Evolutionary conservation across 2,797 vertebrate species (phyloP).

Genomic region (Hydrophis major): DNA sequence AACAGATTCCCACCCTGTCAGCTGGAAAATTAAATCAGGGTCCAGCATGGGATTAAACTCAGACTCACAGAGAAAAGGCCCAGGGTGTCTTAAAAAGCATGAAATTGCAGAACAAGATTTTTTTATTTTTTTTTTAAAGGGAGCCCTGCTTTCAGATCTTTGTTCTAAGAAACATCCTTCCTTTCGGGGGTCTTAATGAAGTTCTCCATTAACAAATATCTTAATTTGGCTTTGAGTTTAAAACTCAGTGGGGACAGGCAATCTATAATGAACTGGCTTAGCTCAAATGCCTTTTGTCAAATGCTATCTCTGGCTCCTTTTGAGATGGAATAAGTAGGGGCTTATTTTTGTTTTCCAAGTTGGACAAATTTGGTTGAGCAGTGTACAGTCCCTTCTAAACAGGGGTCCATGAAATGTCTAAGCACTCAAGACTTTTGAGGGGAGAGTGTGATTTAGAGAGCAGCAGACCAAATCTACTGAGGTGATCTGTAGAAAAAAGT

Average conservation of each 20-base stretch:
- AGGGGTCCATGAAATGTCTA: not conserved
- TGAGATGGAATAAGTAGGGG: not conserved
- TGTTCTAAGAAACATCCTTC: constrained; percentile 28
- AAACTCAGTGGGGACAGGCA: not conserved
- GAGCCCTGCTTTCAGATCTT: constrained; percentile 64
- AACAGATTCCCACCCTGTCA: constrained; percentile 82
- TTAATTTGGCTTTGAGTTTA: not conserved
- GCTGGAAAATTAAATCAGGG: constrained; percentile 83
- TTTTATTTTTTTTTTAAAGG: constrained; percentile 62
- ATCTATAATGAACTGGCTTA: not conserved
- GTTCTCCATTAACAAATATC: not conserved
- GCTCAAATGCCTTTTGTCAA: too few relatives aligned
- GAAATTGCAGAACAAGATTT: constrained; percentile 88
- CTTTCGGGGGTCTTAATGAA: constrained; percentile 6
- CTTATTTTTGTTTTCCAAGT: too few relatives aligned
- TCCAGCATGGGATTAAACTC: constrained; percentile 77
- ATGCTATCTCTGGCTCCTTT: not conserved
- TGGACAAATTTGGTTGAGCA: not conserved
- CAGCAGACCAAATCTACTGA: not conserved
- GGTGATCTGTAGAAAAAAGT: not conserved
- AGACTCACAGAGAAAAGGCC: constrained; percentile 65
- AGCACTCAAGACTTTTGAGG: not conserved
- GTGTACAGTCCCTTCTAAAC: not conserved
- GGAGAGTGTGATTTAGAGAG: not conserved
- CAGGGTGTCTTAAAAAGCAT: constrained; percentile 80